Evolutionary conservation across 2,888 invertebrate species (phyloP), one percentile per base, ranked within the genome.

Genomic region (Scaptodrosophila latifasciaeformis): DNA sequence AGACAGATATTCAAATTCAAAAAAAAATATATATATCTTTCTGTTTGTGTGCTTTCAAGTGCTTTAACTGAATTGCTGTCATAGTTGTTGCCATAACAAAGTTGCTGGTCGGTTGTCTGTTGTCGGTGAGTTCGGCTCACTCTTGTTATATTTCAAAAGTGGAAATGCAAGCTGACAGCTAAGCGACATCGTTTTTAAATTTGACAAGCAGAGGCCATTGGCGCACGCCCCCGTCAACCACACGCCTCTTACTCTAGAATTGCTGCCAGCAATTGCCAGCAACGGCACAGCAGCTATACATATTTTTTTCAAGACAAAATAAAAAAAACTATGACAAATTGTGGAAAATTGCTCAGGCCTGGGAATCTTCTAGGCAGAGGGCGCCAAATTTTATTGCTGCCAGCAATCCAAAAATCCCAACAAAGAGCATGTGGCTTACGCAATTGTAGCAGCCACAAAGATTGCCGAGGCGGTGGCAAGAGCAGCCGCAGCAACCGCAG

Each of bases 121-220:
- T 12, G 10, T 47, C n/a, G 7, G 3, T 47, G 19, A 12, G 6
- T 31, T 24, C 5, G 34, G 17, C 39, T 21, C 31, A 18, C 24
- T 12, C 24, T 9, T 18, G 10, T n/a, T n/a, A 27, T 12, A 13
- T 29, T 39, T 49, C 29, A 53, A 39, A 21, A 49, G 18, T 74
- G 80, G 77, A 80, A 79, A 78, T 75, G 71, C 71, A 75, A 75
- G 67, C 78, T 65, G 78, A 72, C 79, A 72, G 71, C 62, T 67
- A 70, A 78, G 79, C 79, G 76, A 78, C 72, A 75, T 78, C 78
- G 74, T 78, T 77, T 78, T 70, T 56, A 21, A 75, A 71, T 67
- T 78, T 78, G 78, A 72, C 78, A 77, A 65, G 71, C 70, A 63
- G 75, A 70, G 54, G 27, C 19, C 42, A 42, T 49, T 61, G 48